Percentiles rank a stretch among this genome's conserved stretches.
Conservation (phyloP, 1,140 invertebrate genomes). For the Linepithema humile region DNA sequence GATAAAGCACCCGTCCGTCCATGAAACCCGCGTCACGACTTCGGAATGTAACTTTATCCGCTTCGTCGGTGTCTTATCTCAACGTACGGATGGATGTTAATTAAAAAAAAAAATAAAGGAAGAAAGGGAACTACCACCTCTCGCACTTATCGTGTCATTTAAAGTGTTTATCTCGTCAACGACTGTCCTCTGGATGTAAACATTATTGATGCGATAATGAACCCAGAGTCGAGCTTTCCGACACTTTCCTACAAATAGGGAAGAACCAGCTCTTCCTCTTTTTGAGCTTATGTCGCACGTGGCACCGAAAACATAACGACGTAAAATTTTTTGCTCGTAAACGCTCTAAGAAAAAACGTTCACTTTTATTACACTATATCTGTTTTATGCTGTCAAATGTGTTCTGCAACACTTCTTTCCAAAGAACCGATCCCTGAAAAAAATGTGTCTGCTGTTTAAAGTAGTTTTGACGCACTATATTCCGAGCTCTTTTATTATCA, state of each 20-base stretch:
- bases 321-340: constrained; percentile 49
- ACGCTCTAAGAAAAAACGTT: constrained; percentile 36
- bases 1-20: neutral
- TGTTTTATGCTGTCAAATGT: constrained; percentile 55
- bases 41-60: constrained; percentile 59
- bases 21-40: neutral
- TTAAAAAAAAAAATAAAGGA: constrained; percentile 56
- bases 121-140: neutral
- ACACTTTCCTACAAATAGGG: constrained; percentile 65
- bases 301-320: constrained; percentile 30
- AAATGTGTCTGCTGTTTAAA: constrained; percentile 28
- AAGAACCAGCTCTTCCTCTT: neutral
- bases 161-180: constrained; percentile 70
- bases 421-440: constrained; percentile 18
- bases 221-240: constrained; percentile 55
- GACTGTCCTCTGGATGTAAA: constrained; percentile 68
- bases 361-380: constrained; percentile 61
- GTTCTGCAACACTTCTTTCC: constrained; percentile 41
- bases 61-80: constrained; percentile 59
- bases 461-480: neutral
- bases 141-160: constrained; percentile 70
- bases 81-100: constrained; percentile 61
- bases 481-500: neutral
- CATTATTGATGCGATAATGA: constrained; percentile 71
- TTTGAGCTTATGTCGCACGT: constrained; percentile 49